These are phyloP conservation scores for Odontocerum albicorne DNA, from an alignment of 2,888 invertebrate species.

Conservation along the genomic window DNA sequence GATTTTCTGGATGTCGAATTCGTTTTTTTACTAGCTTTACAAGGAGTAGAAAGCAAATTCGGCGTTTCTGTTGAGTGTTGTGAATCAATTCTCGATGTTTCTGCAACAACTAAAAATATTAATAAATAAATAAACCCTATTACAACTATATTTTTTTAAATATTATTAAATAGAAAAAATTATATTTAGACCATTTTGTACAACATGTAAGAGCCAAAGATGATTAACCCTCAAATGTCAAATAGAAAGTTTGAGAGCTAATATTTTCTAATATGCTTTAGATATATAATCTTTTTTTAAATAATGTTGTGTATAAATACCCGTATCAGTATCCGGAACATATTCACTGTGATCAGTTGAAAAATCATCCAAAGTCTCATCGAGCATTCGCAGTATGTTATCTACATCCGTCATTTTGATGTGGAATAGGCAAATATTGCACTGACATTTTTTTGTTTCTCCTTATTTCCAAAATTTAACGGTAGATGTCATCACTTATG, in stretches of 20 bases:
- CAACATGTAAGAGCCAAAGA: slow-evolving; percentile 6
- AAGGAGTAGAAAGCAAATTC: slow-evolving; percentile 6
- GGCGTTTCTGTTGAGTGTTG: not conserved
- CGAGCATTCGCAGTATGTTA: slow-evolving; percentile 5
- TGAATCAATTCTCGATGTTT: no score
- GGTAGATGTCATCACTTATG: no score
- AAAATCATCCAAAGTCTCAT: slow-evolving; percentile 5
- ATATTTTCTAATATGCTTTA: not conserved
- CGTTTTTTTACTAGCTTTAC: slow-evolving; percentile 5
- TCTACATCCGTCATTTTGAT: slow-evolving; percentile 2
- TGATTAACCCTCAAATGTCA: slow-evolving; percentile 8
- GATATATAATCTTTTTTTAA: not conserved
- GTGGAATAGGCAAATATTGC: slow-evolving; percentile 5
- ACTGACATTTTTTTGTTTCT: no score
- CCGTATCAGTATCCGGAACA: slow-evolving; percentile 7
- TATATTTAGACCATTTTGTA: no score
- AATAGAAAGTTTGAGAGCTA: slow-evolving; percentile 3
- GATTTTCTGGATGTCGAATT: slow-evolving; percentile 5
- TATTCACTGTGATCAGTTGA: slow-evolving; percentile 11
- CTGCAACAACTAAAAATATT: no score
- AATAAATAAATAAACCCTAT: no score
- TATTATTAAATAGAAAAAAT: no score
- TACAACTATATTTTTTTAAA: no score
- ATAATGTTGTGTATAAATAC: slow-evolving; percentile 8
- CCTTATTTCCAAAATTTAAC: no score